Evolutionary conservation across 2,888 invertebrate species (phyloP), one percentile per base, ranked within the genome.

Genomic region (Autographa gamma): DNA sequence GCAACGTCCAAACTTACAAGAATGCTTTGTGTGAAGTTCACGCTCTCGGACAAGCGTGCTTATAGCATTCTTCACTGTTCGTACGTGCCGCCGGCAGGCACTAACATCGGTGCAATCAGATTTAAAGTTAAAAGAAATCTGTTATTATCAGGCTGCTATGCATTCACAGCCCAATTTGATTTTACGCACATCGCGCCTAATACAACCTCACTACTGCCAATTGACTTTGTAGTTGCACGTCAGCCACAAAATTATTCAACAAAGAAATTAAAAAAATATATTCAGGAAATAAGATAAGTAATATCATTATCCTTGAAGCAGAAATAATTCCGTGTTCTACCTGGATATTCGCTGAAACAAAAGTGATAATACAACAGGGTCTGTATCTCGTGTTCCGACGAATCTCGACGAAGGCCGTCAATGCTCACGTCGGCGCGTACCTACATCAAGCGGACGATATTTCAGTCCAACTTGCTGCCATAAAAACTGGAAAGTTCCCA

Each of bases 401-500:
- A 77, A 81, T 81, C 78, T 82, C 52, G 66, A 79, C 68, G 52
- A 48, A 43, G 72, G 48, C 58, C 63, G 58, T 32, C 58, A 61
- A 60, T 72, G 77, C 78, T 66, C 77, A 68, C 72, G 77, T 80
- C 81, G 71, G 60, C 70, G 69, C 76, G 58, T 54, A 78, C 81
- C 83, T 73, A 69, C 64, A 72, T 81, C 76, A 82, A 76, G 65
- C 71, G 58, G 58, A 74, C 79, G 67, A 74, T 79, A 84, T 84
- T 79, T 80, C 73, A 77, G 80, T 71, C 77, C 66, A 79, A 84
- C 70, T 82, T 74, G 71, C 66, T 77, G 66, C 74, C 63, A 76
- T 84, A 74, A 84, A 83, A 82, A 80, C 63, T 79, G 63, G 75
- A 73, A 82, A 82, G 69, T 82, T 77, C 67, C 67, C 74, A 82